Conservation (phyloP, 2,797 vertebrate species). For the Helostoma temminkii region DNA sequence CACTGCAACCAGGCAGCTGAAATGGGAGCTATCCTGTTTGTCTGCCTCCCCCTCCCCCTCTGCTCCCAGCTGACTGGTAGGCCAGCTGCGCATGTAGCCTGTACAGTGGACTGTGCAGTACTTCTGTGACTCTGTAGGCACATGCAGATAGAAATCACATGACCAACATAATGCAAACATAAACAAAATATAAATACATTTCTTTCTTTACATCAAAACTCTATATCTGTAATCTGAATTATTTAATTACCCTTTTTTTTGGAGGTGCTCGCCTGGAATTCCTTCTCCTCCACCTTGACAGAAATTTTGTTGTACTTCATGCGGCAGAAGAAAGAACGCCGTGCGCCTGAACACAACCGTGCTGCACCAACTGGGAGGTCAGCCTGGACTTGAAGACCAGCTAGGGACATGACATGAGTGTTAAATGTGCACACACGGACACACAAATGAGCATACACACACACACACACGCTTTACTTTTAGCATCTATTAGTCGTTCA, state of each 20-base stretch:
- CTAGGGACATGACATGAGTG: slow-evolving; percentile 58
- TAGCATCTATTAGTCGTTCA: slow-evolving; percentile 91
- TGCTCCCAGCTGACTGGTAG: slow-evolving; percentile 84
- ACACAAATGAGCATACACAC: slow-evolving; percentile 2
- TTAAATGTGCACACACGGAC: slow-evolving; percentile 21
- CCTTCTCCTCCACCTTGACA: slow-evolving; percentile 88
- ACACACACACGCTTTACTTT: slow-evolving; percentile 86
- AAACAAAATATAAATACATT: background rate
- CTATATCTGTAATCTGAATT: background rate
- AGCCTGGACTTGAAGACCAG: slow-evolving; percentile 91
- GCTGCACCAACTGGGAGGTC: slow-evolving; percentile 86
- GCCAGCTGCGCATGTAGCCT: slow-evolving; percentile 95
- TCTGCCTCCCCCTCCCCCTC: slow-evolving; percentile 88
- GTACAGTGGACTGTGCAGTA: slow-evolving; percentile 96
- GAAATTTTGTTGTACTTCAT: slow-evolving; percentile 90
- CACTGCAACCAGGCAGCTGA: slow-evolving; percentile 94
- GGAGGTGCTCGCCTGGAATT: slow-evolving; percentile 83
- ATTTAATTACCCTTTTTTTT: slow-evolving; percentile 91
- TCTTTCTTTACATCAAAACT: background rate
- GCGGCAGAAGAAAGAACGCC: slow-evolving; percentile 95
- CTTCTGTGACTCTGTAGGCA: slow-evolving; percentile 88
- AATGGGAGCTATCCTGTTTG: slow-evolving; percentile 86
- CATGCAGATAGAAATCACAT: slow-evolving; percentile 11
- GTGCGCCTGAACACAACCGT: slow-evolving; percentile 89
- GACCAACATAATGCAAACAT: background rate